These are phyloP conservation scores for Thalpophila matura DNA, from an alignment of 2,888 invertebrate genomes.

Conservation along the genomic window DNA sequence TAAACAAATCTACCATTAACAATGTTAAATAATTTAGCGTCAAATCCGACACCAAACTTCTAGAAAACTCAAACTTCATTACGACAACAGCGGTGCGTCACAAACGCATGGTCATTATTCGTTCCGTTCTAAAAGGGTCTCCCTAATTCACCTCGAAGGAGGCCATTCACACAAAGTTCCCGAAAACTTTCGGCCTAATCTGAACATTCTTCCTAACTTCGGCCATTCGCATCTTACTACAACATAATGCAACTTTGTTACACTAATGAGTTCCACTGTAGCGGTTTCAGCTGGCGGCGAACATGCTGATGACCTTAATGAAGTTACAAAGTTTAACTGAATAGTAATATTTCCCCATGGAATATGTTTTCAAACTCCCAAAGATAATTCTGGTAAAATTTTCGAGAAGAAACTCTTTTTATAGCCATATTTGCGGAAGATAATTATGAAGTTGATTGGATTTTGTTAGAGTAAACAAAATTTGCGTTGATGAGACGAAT, in stretches of 20 bases:
- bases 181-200: conserved; percentile 50
- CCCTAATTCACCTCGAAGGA: conserved; percentile 36
- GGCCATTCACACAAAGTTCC: conserved; percentile 49
- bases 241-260: conserved; percentile 57
- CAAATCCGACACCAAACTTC: conserved; percentile 7
- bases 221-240: conserved; percentile 50
- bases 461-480: conserved; percentile 45
- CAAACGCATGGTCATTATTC: conserved; percentile 39
- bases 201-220: conserved; percentile 57
- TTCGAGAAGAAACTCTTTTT: conserved; percentile 24
- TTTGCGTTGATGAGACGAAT: conserved; percentile 31
- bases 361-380: conserved; percentile 22
- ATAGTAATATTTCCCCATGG: conserved; percentile 42
- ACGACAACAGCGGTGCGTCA: conserved; percentile 38
- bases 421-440: conserved; percentile 40
- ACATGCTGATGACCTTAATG: conserved; percentile 45
- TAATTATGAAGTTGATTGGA: conserved; percentile 51
- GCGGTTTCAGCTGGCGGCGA: conserved; percentile 24
- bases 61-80: conserved; percentile 18
- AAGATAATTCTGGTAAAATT: conserved; percentile 27
- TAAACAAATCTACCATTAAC: neutral
- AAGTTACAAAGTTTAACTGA: conserved; percentile 54
- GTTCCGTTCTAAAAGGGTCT: conserved; percentile 34
- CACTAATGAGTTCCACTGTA: conserved; percentile 51
- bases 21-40: neutral